These are phyloP conservation scores for Pinctada fucata DNA, from an alignment of 2,888 invertebrate genomes.

Conservation along the genomic window DNA sequence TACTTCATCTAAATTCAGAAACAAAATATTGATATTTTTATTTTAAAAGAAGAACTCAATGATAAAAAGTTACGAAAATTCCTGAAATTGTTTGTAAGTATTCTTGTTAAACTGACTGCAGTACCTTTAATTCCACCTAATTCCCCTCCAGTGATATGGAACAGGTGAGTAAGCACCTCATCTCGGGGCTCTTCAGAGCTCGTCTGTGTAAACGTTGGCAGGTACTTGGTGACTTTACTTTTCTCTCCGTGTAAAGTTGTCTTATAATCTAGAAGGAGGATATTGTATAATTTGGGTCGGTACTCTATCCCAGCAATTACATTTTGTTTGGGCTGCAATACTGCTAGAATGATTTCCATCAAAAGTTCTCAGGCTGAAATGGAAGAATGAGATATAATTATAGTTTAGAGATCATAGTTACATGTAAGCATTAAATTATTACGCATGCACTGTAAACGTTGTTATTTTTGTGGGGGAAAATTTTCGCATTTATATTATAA, in stretches of 20 bases:
- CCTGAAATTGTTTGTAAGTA: too few relatives aligned
- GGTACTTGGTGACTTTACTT: conserved; percentile 57
- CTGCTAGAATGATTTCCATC: conserved; percentile 70
- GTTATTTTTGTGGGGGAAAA: too few relatives aligned
- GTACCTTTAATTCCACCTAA: conserved; percentile 68
- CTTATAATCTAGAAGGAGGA: conserved; percentile 67
- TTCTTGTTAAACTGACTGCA: neutral
- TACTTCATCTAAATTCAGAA: too few relatives aligned
- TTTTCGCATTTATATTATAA: too few relatives aligned
- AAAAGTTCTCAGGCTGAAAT: neutral
- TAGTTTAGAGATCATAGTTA: too few relatives aligned
- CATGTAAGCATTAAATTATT: too few relatives aligned
- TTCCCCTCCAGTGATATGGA: conserved; percentile 62
- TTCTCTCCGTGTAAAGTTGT: conserved; percentile 53
- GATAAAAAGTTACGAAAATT: too few relatives aligned
- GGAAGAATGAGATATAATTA: neutral
- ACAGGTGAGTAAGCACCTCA: conserved; percentile 63
- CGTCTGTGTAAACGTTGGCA: conserved; percentile 64
- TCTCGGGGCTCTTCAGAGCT: conserved; percentile 64
- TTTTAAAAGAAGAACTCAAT: too few relatives aligned
- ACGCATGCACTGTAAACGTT: too few relatives aligned
- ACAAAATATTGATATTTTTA: too few relatives aligned
- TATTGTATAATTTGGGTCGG: conserved; percentile 67
- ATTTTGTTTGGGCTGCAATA: conserved; percentile 67
- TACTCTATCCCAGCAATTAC: conserved; percentile 59